Base-by-base conservation (phyloP, 2,888 invertebrate species). In the Nesidiocoris tenuis region DNA sequence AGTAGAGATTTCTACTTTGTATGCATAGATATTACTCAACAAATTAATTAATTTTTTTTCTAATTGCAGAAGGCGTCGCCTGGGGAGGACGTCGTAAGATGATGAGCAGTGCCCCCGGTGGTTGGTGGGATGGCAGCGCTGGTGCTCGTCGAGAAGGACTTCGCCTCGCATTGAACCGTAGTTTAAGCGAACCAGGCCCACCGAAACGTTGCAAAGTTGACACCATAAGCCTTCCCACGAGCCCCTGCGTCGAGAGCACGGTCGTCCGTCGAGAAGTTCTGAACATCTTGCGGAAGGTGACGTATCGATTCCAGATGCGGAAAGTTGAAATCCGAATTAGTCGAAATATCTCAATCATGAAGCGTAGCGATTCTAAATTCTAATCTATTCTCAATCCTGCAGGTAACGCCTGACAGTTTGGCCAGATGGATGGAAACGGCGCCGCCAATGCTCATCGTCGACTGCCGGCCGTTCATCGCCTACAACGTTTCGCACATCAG, bases 401-500 rank as follows among this genome's bases (percentile, higher is more conserved):
- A 68, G 61, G 65, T 75, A 12, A 61, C 68, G 21, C 82, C 86
- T 3, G 87, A 86, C 80, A 86, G 85, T 61, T 83, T 89, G 66
- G 87, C 86, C 16, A 80, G 83, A 17, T 85, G 85, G 79, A 82
- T 87, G 77, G 83, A 83, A 77, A 24, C 61, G n/a, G 72, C 77
- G 59, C 76, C 65, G 70, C 5, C 77, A 61, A 77, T 25, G 61
- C 76, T 81, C 57, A 74, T 79, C 17, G 75, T 80, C 75, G 81
- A 80, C 75, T 79, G 80, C 72, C 80, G 78, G 63, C 88, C 90
- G 1, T 91, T 91, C 83, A 87, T 90, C 79, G 87, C 89, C 76
- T 91, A 88, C 84, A 90, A 91, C 82, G 86, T 87, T 79, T 87
- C 87, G 82, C 91, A 91, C 83, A 88, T 91, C 79, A 84, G 86